phyloP scores from a whole-genome alignment of 2,797 vertebrate species.

The Schizothorax lantsangensis region DNA sequence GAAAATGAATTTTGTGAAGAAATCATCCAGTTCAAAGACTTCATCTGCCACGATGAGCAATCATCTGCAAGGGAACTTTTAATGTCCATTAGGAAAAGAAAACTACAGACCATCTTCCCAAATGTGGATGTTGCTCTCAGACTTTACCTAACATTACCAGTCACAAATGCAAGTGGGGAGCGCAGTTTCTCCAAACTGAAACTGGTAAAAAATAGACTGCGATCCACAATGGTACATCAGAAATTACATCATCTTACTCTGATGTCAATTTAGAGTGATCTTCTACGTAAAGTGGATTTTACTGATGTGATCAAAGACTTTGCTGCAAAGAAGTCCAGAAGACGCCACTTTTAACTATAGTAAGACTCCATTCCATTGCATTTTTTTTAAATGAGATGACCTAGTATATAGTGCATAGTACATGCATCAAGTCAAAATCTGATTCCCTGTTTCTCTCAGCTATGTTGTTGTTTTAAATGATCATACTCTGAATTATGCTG shows the following conservation, averaged over 20 bases:
- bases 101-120: neutral
- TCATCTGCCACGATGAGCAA: neutral
- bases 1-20: neutral
- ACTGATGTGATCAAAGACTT: too few species aligned
- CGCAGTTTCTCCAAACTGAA: neutral
- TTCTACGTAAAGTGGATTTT: too few species aligned
- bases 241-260: neutral
- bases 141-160: neutral
- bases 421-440: too few species aligned
- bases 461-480: too few species aligned
- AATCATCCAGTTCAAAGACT: neutral
- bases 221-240: neutral
- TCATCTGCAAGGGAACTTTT: neutral
- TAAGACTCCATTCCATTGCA: too few species aligned
- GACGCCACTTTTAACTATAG: too few species aligned
- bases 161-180: neutral
- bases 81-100: neutral
- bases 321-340: too few species aligned
- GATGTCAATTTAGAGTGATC: neutral
- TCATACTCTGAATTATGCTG: too few species aligned
- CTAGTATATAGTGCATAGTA: too few species aligned
- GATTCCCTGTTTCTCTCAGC: too few species aligned
- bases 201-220: neutral
- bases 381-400: too few species aligned
- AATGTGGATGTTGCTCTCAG: neutral